Conservation (phyloP, 2,888 invertebrate genomes). For the Theretra japonica region DNA sequence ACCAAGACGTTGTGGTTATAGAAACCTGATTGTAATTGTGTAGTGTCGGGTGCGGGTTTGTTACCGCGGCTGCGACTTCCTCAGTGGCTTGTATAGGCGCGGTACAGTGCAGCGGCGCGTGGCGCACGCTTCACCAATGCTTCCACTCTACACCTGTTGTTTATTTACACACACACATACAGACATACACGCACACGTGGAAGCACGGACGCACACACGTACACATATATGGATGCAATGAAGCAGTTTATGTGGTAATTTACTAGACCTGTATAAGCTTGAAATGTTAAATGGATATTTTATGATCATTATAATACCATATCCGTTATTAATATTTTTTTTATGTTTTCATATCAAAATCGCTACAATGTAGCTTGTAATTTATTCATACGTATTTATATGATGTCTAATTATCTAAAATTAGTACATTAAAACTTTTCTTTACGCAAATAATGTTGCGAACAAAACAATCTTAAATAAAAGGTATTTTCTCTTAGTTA, state of each 20-base stretch:
- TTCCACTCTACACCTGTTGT: constrained; percentile 7
- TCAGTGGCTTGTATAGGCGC: background rate
- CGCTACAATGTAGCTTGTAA: no score
- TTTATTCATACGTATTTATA: no score
- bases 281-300: no score
- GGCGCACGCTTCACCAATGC: background rate
- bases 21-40: constrained; percentile 9
- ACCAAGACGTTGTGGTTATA: background rate
- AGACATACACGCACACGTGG: background rate
- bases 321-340: no score
- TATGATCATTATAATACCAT: no score
- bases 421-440: no score
- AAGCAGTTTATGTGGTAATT: background rate
- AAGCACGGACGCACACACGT: background rate
- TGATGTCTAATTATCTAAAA: no score
- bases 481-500: no score
- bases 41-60: background rate
- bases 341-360: no score
- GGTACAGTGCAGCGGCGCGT: constrained; percentile 11
- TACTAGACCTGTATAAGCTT: background rate
- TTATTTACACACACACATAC: background rate
- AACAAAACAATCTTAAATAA: no score
- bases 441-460: no score
- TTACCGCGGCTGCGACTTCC: background rate
- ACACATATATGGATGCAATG: no score